Evolutionary conservation across 2,888 invertebrate genomes (phyloP).

Genomic region (Brachypalpus laphriformis): DNA sequence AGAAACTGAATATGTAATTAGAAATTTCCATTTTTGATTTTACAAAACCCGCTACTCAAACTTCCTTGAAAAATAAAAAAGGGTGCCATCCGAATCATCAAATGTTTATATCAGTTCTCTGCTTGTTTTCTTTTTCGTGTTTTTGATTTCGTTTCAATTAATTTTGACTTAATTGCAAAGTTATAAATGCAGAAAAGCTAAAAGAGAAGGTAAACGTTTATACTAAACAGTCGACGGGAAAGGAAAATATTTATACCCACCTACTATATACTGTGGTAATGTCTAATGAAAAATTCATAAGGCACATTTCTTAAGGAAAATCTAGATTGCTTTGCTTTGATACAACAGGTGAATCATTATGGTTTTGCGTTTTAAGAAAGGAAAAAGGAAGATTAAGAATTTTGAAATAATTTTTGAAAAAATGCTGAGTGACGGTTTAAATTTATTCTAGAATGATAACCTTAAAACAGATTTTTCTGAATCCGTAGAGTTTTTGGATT

Average conservation of each 20-base stretch:
- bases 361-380: not conserved
- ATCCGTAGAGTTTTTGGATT: too few relatives aligned
- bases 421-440: not conserved
- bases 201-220: not conserved
- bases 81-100: not conserved
- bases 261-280: slow-evolving; percentile 10
- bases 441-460: not conserved
- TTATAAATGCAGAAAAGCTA: slow-evolving; percentile 34
- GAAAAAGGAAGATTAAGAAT: not conserved
- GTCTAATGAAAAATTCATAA: slow-evolving; percentile 57
- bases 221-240: slow-evolving; percentile 1
- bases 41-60: too few relatives aligned
- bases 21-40: too few relatives aligned
- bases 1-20: too few relatives aligned
- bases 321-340: slow-evolving; percentile 29
- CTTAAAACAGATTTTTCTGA: too few relatives aligned
- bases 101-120: not conserved
- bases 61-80: not conserved
- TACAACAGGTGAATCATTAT: slow-evolving; percentile 50
- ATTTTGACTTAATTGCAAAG: slow-evolving; percentile 59
- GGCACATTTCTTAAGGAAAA: slow-evolving; percentile 48
- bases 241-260: not conserved
- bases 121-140: not conserved
- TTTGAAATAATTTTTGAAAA: too few relatives aligned
- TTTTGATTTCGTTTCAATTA: slow-evolving; percentile 53